Conservation (phyloP, 2,113 vertebrate genomes). For the Cepphus grylle region DNA sequence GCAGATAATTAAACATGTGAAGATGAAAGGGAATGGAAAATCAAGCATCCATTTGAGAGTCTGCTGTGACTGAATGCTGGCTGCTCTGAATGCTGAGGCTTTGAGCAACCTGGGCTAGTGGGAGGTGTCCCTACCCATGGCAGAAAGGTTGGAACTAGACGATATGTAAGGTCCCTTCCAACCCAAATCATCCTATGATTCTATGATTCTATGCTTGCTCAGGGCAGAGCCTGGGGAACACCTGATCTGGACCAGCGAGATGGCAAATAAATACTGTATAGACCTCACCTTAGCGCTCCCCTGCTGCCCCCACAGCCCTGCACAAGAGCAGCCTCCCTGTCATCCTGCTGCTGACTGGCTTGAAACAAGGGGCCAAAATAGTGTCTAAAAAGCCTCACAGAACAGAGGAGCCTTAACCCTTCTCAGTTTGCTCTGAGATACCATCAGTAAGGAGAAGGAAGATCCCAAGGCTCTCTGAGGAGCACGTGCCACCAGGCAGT, state of each 20-base stretch:
- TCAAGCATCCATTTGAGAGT: neutral
- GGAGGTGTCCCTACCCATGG: neutral
- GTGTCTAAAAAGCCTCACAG: neutral
- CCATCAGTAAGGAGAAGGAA: neutral
- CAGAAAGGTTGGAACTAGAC: neutral
- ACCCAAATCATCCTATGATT: neutral
- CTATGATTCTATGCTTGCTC: neutral
- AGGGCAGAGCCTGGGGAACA: neutral
- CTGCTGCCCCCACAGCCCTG: neutral
- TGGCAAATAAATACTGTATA: neutral
- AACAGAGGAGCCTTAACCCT: neutral
- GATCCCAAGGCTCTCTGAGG: neutral
- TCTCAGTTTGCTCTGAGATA: neutral
- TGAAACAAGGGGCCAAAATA: neutral
- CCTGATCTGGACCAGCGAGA: neutral
- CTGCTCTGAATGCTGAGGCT: neutral
- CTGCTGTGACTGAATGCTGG: neutral
- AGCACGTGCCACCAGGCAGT: neutral
- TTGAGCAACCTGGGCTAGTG: neutral
- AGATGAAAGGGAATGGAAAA: slow-evolving; percentile 42
- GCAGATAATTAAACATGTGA: neutral
- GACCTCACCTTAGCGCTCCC: neutral
- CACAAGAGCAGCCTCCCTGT: neutral
- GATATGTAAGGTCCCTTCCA: neutral
- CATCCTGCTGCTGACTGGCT: neutral